Percentiles rank a stretch among this genome's conserved stretches.
Evolutionary conservation across 1,140 invertebrate genomes (phyloP).

Genomic region (Oedothorax gibbosus): DNA sequence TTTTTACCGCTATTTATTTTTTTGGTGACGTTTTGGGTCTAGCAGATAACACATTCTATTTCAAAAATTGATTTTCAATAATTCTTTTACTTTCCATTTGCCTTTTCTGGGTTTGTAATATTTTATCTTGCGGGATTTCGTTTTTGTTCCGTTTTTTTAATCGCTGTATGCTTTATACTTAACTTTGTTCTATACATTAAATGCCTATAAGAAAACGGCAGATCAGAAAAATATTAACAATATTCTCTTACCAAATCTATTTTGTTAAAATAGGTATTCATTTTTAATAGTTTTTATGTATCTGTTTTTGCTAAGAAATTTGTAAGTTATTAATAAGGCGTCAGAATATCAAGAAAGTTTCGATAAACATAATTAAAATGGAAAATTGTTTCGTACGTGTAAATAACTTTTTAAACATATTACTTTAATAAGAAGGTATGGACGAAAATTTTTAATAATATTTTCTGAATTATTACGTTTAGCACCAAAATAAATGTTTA

Average conservation of each 20-base stretch:
- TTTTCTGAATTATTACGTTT: too few relatives aligned
- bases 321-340: too few relatives aligned
- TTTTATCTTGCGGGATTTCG: neutral
- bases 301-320: too few relatives aligned
- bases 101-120: slow-evolving; percentile 9
- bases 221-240: slow-evolving; percentile 5
- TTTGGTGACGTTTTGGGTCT: slow-evolving; percentile 22
- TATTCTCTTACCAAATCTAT: slow-evolving; percentile 17
- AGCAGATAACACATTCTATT: slow-evolving; percentile 53
- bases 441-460: too few relatives aligned
- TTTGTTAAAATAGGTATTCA: slow-evolving; percentile 23
- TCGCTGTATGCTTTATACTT: slow-evolving; percentile 5
- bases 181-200: slow-evolving; percentile 13
- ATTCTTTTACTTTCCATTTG: slow-evolving; percentile 56
- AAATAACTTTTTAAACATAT: too few relatives aligned
- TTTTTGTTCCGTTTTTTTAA: neutral
- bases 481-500: too few relatives aligned
- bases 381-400: too few relatives aligned
- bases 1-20: slow-evolving; percentile 53
- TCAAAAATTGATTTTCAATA: slow-evolving; percentile 55
- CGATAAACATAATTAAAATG: too few relatives aligned
- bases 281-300: slow-evolving; percentile 17
- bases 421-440: too few relatives aligned
- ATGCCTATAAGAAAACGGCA: slow-evolving; percentile 2
- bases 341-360: too few relatives aligned